Conservation (phyloP, 35 echinoderm and acorn worm genomes). For the Amphiura filiformis region DNA sequence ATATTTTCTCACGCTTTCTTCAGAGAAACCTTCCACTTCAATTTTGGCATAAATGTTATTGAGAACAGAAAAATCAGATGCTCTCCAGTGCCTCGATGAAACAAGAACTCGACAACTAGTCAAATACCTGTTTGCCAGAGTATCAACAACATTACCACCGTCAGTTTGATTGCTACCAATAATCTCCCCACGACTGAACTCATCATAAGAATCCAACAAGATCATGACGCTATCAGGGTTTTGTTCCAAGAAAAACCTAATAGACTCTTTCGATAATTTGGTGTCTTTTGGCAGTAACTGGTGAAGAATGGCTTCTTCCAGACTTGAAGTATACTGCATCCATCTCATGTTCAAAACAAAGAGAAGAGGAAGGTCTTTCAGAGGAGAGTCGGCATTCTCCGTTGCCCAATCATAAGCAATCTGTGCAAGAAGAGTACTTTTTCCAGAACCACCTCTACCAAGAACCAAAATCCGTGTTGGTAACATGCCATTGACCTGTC, state of each 20-base stretch:
- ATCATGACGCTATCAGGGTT: conserved; percentile 30
- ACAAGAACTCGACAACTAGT: conserved; percentile 35
- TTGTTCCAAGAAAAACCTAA: conserved; percentile 14
- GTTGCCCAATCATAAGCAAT: conserved; percentile 44
- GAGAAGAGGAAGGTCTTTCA: not conserved
- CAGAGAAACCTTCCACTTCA: conserved; percentile 44
- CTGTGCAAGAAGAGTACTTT: conserved; percentile 51
- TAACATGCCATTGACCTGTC: not conserved
- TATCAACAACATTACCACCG: conserved; percentile 26
- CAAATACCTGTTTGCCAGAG: conserved; percentile 16
- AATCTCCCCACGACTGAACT: conserved; percentile 37
- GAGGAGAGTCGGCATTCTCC: not conserved
- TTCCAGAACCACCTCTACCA: conserved; percentile 44
- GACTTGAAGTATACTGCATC: conserved; percentile 12
- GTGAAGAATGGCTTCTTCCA: conserved; percentile 41
- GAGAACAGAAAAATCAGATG: conserved; percentile 25
- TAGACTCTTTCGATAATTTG: not conserved
- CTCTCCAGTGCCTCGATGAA: conserved; percentile 34
- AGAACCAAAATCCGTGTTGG: conserved; percentile 7
- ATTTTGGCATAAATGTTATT: conserved; percentile 21
- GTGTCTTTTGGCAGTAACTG: conserved; percentile 36
- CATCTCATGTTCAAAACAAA: conserved; percentile 44
- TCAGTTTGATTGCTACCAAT: not conserved
- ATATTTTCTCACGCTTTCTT: conserved; percentile 37
- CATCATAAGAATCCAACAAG: conserved; percentile 54